Evolutionary conservation across 2,888 invertebrate genomes (phyloP), one percentile per base, ranked within the genome.

Genomic region (Herminia tarsipennalis): DNA sequence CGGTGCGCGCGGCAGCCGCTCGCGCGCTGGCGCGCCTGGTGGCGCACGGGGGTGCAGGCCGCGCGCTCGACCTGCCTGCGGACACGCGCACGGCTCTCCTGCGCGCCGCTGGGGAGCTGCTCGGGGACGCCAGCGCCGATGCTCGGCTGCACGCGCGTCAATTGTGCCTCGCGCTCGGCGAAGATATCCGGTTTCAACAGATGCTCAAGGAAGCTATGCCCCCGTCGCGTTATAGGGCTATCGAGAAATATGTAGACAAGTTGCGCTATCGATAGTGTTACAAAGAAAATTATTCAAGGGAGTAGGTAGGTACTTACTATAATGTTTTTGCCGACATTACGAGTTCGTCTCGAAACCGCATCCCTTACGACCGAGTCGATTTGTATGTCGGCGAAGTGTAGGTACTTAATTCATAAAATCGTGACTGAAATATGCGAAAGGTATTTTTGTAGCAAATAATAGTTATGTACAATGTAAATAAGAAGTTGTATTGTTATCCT

Each of bases 121-220:
- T 98, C 4, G 95, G 94, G 16, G 98, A 99, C 79, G 97, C 97
- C 12, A 96, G 95, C 76, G 93, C 97, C 16, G 97, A 98, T 58
- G 95, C 98, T 0, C 94, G 98, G 53, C 93, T 93, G 70, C 94
- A 96, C 77, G 96, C 96, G 1, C 96, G 97, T 71, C 93, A 94
- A 40, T 93, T 98, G 58, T 95, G 98, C 69, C 92, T 94, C 12
- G 88, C 93, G 37, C 87, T 98, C 29, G 93, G 95, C 38, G 92
- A 93, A 13, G 96, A 97, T 81, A 92, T 92, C 4, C 94, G 94
- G 39, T 98, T 98, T 81, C 94, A 95, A 38, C 94, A 94, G 56
- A 92, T 95, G 68, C 85, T 98, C 29, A 92, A 94, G 54, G 98
- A 97, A 60, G 94, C 97, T 5, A 95, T 98, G 73, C 95, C 96